Conservation (phyloP, 2,113 vertebrate species). For the Columba janthina region DNA sequence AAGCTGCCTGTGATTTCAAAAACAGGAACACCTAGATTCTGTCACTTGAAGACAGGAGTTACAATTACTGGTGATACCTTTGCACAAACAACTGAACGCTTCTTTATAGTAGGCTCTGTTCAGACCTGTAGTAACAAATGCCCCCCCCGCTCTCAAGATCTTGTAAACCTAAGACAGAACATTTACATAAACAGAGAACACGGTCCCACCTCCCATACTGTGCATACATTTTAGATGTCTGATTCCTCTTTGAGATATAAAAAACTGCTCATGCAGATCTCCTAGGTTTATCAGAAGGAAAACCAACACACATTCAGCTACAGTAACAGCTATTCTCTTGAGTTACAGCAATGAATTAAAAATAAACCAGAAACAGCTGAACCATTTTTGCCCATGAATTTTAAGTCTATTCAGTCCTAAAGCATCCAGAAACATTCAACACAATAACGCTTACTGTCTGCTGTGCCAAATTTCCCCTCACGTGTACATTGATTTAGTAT, state of each 20-base stretch:
- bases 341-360: neutral
- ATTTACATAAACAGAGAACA: neutral
- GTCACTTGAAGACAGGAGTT: neutral
- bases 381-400: neutral
- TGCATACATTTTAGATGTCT: neutral
- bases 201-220: neutral
- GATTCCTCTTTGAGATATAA: neutral
- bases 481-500: accelerated
- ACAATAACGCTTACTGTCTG: neutral
- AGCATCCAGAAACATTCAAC: neutral
- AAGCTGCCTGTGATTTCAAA: neutral
- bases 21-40: neutral
- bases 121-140: neutral
- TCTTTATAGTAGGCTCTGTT: neutral
- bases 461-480: neutral
- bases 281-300: neutral
- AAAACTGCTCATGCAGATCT: neutral
- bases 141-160: no score
- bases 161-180: neutral
- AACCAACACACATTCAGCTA: neutral
- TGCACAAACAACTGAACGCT: neutral
- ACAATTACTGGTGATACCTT: neutral
- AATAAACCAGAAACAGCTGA: neutral
- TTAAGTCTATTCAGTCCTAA: neutral
- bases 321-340: neutral